Evolutionary conservation across 2,797 vertebrate species (phyloP).

Genomic region (Ptychobarbus kaznakovi): DNA sequence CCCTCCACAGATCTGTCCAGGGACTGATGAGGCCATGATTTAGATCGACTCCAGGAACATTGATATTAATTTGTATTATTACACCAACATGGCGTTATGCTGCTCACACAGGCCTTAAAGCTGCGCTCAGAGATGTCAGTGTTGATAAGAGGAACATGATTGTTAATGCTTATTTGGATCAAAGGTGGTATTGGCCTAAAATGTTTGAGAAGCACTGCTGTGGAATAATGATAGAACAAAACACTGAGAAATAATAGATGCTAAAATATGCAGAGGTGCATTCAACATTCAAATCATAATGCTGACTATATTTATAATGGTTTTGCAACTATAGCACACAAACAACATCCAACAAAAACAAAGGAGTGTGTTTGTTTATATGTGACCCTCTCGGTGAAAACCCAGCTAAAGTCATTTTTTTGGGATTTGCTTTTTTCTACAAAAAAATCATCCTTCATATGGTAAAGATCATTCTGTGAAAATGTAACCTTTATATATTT

Average conservation of each 20-base stretch:
- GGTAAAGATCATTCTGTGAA: too few species aligned
- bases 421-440: too few species aligned
- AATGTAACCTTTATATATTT: too few species aligned
- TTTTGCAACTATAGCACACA: background rate
- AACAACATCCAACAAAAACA: background rate
- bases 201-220: background rate
- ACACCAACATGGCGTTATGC: background rate
- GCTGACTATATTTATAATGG: background rate
- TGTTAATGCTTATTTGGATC: background rate
- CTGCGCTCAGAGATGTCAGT: background rate
- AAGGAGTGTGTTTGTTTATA: background rate
- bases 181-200: background rate
- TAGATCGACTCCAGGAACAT: background rate
- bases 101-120: background rate
- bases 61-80: background rate
- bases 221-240: background rate
- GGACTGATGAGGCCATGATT: background rate
- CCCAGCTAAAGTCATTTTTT: too few species aligned
- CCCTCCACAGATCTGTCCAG: background rate
- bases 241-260: background rate
- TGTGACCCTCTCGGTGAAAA: too few species aligned
- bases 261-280: background rate
- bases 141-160: background rate
- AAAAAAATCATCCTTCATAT: too few species aligned
- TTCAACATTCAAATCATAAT: background rate